phyloP scores from a whole-genome alignment of 1,140 invertebrate species.

The Myzus persicae region DNA sequence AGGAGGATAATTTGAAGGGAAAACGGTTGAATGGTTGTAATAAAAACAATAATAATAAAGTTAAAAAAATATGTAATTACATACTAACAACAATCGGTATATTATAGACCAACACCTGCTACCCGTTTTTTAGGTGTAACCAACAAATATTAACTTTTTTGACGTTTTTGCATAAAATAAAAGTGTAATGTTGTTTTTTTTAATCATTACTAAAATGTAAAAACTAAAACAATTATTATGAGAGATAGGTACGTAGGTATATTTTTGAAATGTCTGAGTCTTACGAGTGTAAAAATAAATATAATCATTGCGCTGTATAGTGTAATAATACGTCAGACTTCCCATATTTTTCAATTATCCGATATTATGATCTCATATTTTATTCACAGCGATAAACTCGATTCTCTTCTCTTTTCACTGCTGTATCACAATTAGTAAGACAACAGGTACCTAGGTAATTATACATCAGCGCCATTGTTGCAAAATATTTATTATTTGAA shows the following conservation, averaged over 20 bases:
- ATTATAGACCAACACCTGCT: constrained; percentile 17
- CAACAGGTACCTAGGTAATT: too few relatives aligned
- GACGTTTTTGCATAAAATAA: background rate
- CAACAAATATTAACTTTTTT: constrained; percentile 11
- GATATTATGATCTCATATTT: background rate
- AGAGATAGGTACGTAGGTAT: background rate
- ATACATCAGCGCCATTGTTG: background rate
- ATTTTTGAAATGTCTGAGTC: background rate
- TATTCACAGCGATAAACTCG: background rate
- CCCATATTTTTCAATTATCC: background rate
- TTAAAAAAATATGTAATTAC: background rate
- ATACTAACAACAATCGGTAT: background rate
- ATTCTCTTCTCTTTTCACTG: background rate
- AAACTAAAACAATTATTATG: constrained; percentile 14
- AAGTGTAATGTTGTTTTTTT: constrained; percentile 3
- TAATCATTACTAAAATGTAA: constrained; percentile 14
- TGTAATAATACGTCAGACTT: background rate
- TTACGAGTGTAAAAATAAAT: background rate
- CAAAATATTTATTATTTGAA: background rate
- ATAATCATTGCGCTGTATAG: too few relatives aligned
- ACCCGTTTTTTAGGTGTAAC: background rate
- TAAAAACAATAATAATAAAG: constrained; percentile 37
- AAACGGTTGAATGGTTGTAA: background rate
- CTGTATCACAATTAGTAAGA: too few relatives aligned
- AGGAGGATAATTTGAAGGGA: constrained; percentile 2